Evolutionary conservation across 92 coral and sea anemone species (phyloP), one percentile per base, ranked within the genome.

Genomic region (Palythoa grandis): DNA sequence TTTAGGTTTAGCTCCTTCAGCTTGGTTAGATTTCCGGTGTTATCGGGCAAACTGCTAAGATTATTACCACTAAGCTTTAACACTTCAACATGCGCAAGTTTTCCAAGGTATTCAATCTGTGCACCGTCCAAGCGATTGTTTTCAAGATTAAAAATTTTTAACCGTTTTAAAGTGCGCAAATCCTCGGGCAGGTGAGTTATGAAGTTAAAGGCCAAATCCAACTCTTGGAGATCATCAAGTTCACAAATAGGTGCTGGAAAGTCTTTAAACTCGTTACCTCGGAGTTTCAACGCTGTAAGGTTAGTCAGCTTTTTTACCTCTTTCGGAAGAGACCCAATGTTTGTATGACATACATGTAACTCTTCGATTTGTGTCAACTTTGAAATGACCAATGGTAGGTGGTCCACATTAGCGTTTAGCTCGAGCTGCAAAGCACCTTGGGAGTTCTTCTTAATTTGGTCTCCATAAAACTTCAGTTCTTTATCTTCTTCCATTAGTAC

Each of bases 201-300:
- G 63, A 52, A 80, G 23, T 80, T 80, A 8, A 66, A 12, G 1
- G 85, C 67, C 47, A 80, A 80, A 37, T 80, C 85, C 38, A 80
- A 16, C 39, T 80, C 85, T 24, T 67, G 23, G 15, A 80, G 85
- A 39, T 25, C 37, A 48, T 23, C 43, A 52, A 80, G 61, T 29
- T 39, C 76, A 74, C 92, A 89, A n/a, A 90, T 5, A 3, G 87
- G 68, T 14, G 60, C 9, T 19, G 93, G 93, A 37, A 90, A 87
- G 43, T 11, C 19, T 56, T 83, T 37, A 58, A 90, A 69, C 24
- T 90, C 88, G 43, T 83, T 76, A 16, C 12, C 66, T 52, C 43
- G 75, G 2, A 90, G 90, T 10, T 83, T 74, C 66, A 90, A 15
- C 24, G 63, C 74, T 40, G 43, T 83, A 7, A 90, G 88, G 17